Conservation (phyloP, 2,888 invertebrate species). For the Zygothrica quintamaculata region DNA sequence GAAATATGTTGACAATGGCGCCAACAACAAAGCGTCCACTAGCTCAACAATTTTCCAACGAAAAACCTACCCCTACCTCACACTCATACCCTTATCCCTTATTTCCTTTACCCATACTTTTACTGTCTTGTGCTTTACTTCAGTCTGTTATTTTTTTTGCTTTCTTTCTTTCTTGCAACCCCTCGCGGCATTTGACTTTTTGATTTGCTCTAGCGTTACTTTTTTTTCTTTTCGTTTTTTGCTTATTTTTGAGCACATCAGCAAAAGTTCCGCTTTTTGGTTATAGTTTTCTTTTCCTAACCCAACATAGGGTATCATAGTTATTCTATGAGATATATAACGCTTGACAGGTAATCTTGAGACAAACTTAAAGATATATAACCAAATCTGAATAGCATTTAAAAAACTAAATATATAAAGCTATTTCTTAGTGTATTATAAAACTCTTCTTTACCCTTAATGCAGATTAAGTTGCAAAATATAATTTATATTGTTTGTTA, state of each 20-base stretch:
- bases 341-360: too few species aligned
- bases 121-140: conserved; percentile 21
- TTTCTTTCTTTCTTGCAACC: conserved; percentile 61
- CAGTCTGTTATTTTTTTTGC: conserved; percentile 7
- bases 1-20: conserved; percentile 80
- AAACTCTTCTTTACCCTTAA: too few species aligned
- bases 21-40: conserved; percentile 64
- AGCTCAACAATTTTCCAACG: conserved; percentile 15
- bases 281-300: conserved; percentile 37
- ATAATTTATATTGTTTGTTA: too few species aligned
- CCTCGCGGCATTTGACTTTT: conserved; percentile 75
- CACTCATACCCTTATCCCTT: conserved; percentile 7
- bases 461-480: too few species aligned
- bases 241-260: conserved; percentile 63
- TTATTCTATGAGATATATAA: neutral
- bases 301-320: neutral
- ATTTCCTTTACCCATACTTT: neutral
- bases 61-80: conserved; percentile 13
- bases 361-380: too few species aligned
- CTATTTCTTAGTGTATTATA: too few species aligned
- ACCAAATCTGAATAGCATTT: too few species aligned
- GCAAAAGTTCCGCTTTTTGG: conserved; percentile 58
- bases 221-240: conserved; percentile 13
- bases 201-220: conserved; percentile 55
- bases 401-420: too few species aligned